Conservation (phyloP, 2,888 invertebrate genomes). For the Cyaniris semiargus region DNA sequence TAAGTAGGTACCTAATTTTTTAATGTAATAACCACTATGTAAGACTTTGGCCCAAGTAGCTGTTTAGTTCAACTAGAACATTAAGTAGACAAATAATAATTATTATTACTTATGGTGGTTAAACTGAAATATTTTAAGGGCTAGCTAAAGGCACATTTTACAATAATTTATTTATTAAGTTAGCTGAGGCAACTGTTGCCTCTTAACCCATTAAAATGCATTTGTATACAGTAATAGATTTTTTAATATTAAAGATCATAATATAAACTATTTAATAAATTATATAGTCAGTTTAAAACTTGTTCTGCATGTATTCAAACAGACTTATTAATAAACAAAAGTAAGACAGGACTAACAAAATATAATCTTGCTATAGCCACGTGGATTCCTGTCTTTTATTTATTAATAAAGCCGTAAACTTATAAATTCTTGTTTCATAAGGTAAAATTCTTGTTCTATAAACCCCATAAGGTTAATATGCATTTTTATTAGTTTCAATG, state of each 20-base stretch:
- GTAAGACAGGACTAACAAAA: no score
- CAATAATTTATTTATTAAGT: neutral
- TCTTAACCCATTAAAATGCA: neutral
- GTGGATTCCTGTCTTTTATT: no score
- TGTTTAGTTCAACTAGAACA: slow-evolving; percentile 10
- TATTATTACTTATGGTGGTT: neutral
- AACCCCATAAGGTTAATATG: neutral
- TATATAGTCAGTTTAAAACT: no score
- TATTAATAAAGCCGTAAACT: neutral
- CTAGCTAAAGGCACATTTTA: neutral
- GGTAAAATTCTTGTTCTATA: neutral
- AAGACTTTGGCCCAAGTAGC: slow-evolving; percentile 1
- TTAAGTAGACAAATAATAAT: slow-evolving; percentile 19
- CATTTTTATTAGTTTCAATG: slow-evolving; percentile 10
- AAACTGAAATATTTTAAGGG: neutral
- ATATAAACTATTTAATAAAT: no score
- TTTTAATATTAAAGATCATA: neutral
- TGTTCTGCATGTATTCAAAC: neutral
- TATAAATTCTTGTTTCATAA: neutral
- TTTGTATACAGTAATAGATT: neutral
- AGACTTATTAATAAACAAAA: neutral
- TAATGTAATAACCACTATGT: neutral
- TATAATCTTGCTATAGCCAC: no score
- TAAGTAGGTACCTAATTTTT: slow-evolving; percentile 10
- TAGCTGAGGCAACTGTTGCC: neutral